A percentile compares a stretch with the other conserved stretches of the same genome.
Evolutionary conservation across 37 sponge, comb jelly and placozoan species (phyloP).

Genomic region (Chondrilla cf. caribensis): DNA sequence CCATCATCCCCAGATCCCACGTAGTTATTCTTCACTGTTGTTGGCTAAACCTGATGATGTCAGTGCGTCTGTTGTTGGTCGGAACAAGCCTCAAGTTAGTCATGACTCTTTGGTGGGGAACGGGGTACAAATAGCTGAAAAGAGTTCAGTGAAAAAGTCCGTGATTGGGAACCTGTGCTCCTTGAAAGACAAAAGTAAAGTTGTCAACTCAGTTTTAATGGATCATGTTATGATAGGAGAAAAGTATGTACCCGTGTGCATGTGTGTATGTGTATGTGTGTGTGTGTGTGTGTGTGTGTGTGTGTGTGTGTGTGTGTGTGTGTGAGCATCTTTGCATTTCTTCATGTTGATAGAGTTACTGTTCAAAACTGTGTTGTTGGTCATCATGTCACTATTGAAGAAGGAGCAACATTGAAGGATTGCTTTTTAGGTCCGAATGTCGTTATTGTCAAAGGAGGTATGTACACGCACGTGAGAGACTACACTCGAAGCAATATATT

Average conservation of each 20-base stretch:
- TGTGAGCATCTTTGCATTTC: too few species aligned
- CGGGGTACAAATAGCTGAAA: conserved; percentile 48
- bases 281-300: too few species aligned
- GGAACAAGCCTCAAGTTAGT: conserved; percentile 41
- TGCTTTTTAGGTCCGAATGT: conserved; percentile 49
- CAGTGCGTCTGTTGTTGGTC: background rate
- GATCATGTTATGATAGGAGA: conserved; percentile 86
- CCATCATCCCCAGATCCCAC: conserved; percentile 1
- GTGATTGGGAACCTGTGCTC: conserved; percentile 55
- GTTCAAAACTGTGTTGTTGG: conserved; percentile 70
- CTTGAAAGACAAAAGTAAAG: conserved; percentile 69
- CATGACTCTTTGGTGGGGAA: conserved; percentile 60
- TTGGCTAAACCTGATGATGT: background rate
- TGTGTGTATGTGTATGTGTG: background rate
- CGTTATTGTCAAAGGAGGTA: background rate
- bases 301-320: too few species aligned
- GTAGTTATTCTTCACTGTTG: background rate
- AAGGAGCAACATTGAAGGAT: conserved; percentile 60
- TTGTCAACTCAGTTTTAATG: conserved; percentile 78
- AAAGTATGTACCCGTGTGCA: background rate
- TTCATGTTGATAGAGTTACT: conserved; percentile 40
- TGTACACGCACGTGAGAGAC: too few species aligned
- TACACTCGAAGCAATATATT: too few species aligned
- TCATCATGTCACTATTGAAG: conserved; percentile 61
- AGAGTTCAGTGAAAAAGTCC: conserved; percentile 69